Base-by-base conservation (phyloP, 2,797 vertebrate species). In the Siniperca scherzeri region DNA sequence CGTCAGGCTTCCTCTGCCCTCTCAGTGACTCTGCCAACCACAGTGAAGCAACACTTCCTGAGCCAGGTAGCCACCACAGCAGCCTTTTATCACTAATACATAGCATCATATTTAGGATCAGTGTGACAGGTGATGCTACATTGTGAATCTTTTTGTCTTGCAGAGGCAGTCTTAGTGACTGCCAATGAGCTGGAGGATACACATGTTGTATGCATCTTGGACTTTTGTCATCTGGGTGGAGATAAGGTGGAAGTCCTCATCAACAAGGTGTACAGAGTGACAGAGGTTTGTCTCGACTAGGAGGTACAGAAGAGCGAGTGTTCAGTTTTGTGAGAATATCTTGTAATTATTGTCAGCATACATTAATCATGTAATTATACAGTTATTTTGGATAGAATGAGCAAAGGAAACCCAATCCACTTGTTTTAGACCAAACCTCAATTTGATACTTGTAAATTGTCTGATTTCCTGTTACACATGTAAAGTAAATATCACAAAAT, bases 141-240 rank as follows among this genome's bases (percentile, higher is more conserved):
- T 5, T 55, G 7, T 53, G 13, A 4, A 9, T 57, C 52, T 25
- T 27, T 61, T 74, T 85, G 33, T 71, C 46, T 80, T 94, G 25
- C 93, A 98, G 97, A 90, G 94, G 96, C 96, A 70, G 84, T 96
- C 85, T 57, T 97, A 81, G 92, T 82, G 84, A 96, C 96, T 4
- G 96, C 94, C 0, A 62, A 81, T 60, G 94, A 96, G 46, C 91
- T 97, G 44, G 96, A 97, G 67, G 95, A 92, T 59, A 85, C 84
- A 4, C 96, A 95, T 1, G 90, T 98, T 7, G 88, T 98, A 83
- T 97, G 96, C 80, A 84, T 98, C 88, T 89, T 99, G 91, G 97
- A 98, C 82, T 71, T 98, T 69, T 98, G 96, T 91, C 96, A 96
- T 90, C 94, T 99, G 74, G 96, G 96, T 52, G 96, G 94, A 77